Evolutionary conservation across 2,113 vertebrate species (phyloP).

Genomic region (Camelus dromedarius): DNA sequence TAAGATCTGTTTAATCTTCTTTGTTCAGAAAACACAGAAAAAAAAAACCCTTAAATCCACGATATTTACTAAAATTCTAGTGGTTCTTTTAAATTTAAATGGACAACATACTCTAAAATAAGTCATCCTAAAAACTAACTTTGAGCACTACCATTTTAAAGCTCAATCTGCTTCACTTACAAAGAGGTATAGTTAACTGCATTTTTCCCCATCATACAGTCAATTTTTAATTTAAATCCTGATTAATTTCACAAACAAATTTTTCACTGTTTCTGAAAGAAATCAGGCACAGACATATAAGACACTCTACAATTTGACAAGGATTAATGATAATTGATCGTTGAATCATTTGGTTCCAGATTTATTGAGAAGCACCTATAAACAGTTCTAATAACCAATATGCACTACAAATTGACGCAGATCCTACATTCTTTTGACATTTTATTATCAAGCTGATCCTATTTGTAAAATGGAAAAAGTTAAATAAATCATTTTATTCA

Average conservation of each 20-base stretch:
- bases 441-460: background rate
- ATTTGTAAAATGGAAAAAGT: conserved; percentile 53
- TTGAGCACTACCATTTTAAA: conserved; percentile 36
- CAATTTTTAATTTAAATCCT: conserved; percentile 24
- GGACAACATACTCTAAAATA: conserved; percentile 45
- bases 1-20: conserved; percentile 50
- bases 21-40: conserved; percentile 3
- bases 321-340: background rate
- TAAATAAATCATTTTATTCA: conserved; percentile 18
- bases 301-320: conserved; percentile 32
- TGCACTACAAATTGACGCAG: conserved; percentile 45
- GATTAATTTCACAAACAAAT: conserved; percentile 59
- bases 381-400: background rate
- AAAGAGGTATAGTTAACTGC: background rate
- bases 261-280: conserved; percentile 62
- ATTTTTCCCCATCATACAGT: background rate
- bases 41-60: background rate
- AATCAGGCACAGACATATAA: conserved; percentile 16
- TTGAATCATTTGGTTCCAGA: conserved; percentile 31
- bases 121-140: conserved; percentile 37
- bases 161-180: conserved; percentile 42
- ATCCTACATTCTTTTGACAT: background rate
- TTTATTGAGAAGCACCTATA: background rate
- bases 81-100: conserved; percentile 38
- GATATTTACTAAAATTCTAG: conserved; percentile 46